Base-by-base conservation (phyloP, 2,888 invertebrate species). In the Dryococelus australis region DNA sequence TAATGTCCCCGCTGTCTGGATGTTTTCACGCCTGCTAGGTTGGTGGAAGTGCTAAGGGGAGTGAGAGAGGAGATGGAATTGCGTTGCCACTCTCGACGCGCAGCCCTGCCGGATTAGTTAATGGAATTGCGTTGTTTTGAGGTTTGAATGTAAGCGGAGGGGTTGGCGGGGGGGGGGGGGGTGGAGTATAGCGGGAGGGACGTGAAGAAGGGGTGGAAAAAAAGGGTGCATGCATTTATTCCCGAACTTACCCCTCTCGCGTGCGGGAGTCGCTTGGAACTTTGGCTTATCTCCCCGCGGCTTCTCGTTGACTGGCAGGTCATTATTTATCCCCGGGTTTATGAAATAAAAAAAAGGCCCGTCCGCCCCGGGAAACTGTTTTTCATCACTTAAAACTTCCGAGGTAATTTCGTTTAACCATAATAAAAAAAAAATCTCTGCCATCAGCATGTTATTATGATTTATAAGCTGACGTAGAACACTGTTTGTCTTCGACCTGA, bases 81-180 rank as follows among this genome's bases (percentile, higher is more conserved):
- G 47, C 47, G 2, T 16, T 16, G 47, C 47, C 47, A 13, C 47
- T n/a, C 65, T 65, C 65, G 65, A 20, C 65, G n/a, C 65, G 24
- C 65, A 65, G 65, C 65, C 65, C 20, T 65, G 65, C 65, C 16
- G 65, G 65, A 65, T 65, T 65, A 65, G 65, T 65, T 65, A 65
- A 65, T 65, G 65, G 65, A 65, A 65, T 65, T 65, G 65, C 65
- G 65, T 65, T 65, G 65, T 65, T 65, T 65, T 65, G 65, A 65
- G 65, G 65, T 65, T 20, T 24, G 20, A 24, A 20, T 20, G 65
- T n/a, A 6, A 6, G 65, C 6, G 20, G 51, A 3, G 51, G 51
- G 51, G 51, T 51, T 51, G 51, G 51, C 8, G 51, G 8, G n/a
- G 65, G 65, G n/a, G 13, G 65, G 20, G 65, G n/a, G 65, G 65